phyloP scores from a whole-genome alignment of 2,888 invertebrate genomes.

The Sminthurides aquaticus region DNA sequence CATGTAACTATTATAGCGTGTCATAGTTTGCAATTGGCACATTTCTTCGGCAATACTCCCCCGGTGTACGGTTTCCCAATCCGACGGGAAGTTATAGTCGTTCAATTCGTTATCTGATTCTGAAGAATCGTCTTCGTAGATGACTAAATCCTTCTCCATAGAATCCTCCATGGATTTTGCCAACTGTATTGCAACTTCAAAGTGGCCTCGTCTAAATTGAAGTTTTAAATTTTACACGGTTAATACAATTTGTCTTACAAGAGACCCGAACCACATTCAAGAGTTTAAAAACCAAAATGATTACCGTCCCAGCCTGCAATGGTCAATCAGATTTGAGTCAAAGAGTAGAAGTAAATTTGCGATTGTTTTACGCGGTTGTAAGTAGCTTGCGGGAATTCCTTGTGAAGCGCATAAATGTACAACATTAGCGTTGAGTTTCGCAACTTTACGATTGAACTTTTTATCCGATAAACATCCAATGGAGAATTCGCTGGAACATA shows the following conservation, averaged over 20 bases:
- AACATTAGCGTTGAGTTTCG: slow-evolving; percentile 70
- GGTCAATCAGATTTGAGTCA: slow-evolving; percentile 57
- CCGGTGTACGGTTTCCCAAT: slow-evolving; percentile 65
- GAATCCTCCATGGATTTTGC: slow-evolving; percentile 59
- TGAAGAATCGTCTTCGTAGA: slow-evolving; percentile 53
- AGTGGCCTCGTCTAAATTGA: slow-evolving; percentile 54
- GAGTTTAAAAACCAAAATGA: no score
- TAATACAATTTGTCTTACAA: no score
- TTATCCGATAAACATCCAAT: slow-evolving; percentile 61
- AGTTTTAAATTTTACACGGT: neutral
- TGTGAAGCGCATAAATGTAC: slow-evolving; percentile 71
- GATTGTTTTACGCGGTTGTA: slow-evolving; percentile 63
- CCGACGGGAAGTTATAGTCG: slow-evolving; percentile 63
- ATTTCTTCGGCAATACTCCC: slow-evolving; percentile 34
- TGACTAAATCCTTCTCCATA: slow-evolving; percentile 56
- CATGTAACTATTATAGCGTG: slow-evolving; percentile 27
- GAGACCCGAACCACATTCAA: no score
- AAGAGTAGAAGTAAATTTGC: slow-evolving; percentile 65
- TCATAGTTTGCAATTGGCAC: slow-evolving; percentile 34
- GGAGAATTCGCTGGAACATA: slow-evolving; percentile 65
- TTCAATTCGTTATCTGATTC: slow-evolving; percentile 60
- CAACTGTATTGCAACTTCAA: slow-evolving; percentile 55
- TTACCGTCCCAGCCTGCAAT: slow-evolving; percentile 59
- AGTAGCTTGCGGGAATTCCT: slow-evolving; percentile 57
- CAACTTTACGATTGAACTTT: slow-evolving; percentile 66